phyloP scores from a whole-genome alignment of 2,888 invertebrate genomes.

The Punctoribates punctum region DNA sequence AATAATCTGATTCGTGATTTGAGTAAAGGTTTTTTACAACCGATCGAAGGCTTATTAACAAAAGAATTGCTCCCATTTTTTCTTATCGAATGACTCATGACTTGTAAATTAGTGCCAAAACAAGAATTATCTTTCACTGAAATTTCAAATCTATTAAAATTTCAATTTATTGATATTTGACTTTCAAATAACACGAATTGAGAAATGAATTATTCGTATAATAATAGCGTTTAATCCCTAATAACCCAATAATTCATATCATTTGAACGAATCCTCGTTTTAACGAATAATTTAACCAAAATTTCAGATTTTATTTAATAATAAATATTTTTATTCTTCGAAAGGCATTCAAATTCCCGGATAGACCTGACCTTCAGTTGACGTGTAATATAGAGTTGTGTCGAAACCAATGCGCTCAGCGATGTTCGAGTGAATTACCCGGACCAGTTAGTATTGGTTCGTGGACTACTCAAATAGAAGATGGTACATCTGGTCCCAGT shows the following conservation, averaged over 20 bases:
- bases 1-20: no score
- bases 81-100: slow-evolving; percentile 15
- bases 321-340: no score
- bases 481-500: neutral
- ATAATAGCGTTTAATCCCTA: no score
- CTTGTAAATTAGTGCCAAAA: slow-evolving; percentile 11
- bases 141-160: neutral
- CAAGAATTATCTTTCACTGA: neutral
- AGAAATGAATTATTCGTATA: no score
- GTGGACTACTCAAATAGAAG: slow-evolving; percentile 36
- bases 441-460: slow-evolving; percentile 38
- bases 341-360: slow-evolving; percentile 71
- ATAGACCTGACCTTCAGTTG: slow-evolving; percentile 66
- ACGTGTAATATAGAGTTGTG: slow-evolving; percentile 70
- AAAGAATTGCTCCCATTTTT: slow-evolving; percentile 14
- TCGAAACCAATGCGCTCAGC: slow-evolving; percentile 49
- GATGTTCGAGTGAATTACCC: slow-evolving; percentile 44
- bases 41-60: neutral
- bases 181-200: no score
- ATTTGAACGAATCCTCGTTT: no score
- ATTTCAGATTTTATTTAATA: no score
- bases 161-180: neutral
- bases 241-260: no score
- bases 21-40: neutral
- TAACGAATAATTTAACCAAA: no score